Conservation (phyloP, 2,888 invertebrate genomes). For the Chrysolina oricalcia region DNA sequence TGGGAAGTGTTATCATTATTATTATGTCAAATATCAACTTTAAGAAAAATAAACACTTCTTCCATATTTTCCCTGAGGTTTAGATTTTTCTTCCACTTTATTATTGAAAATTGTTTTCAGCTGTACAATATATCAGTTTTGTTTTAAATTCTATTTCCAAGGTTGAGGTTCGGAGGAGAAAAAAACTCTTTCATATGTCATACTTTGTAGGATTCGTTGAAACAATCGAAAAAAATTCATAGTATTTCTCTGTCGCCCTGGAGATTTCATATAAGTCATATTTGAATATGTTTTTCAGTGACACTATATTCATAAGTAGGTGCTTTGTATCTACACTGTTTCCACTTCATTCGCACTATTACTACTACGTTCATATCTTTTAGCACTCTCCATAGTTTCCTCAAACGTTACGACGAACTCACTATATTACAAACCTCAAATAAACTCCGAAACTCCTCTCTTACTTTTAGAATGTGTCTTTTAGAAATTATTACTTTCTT, state of each 20-base stretch:
- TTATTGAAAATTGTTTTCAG: too few species aligned
- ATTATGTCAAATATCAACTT: too few species aligned
- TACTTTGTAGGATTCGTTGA: neutral
- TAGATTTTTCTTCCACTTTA: too few species aligned
- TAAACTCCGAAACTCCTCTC: constrained; percentile 53
- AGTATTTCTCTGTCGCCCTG: constrained; percentile 54
- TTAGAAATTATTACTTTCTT: constrained; percentile 53
- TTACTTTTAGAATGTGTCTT: constrained; percentile 53
- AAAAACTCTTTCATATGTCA: neutral
- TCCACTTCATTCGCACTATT: constrained; percentile 60
- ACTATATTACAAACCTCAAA: constrained; percentile 50
- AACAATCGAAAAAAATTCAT: neutral
- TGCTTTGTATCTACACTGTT: constrained; percentile 67
- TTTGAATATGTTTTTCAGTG: constrained; percentile 67
- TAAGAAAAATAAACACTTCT: neutral
- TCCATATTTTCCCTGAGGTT: neutral
- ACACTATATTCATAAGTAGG: constrained; percentile 65
- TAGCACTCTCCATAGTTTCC: constrained; percentile 47
- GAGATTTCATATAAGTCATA: constrained; percentile 58
- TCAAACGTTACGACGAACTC: constrained; percentile 32
- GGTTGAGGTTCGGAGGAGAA: neutral
- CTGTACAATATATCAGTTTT: too few species aligned
- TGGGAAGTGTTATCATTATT: too few species aligned
- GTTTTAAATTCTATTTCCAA: too few species aligned
- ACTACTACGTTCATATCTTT: constrained; percentile 46